Conservation (phyloP, 1,140 invertebrate genomes). For the Colletes latitarsis region DNA sequence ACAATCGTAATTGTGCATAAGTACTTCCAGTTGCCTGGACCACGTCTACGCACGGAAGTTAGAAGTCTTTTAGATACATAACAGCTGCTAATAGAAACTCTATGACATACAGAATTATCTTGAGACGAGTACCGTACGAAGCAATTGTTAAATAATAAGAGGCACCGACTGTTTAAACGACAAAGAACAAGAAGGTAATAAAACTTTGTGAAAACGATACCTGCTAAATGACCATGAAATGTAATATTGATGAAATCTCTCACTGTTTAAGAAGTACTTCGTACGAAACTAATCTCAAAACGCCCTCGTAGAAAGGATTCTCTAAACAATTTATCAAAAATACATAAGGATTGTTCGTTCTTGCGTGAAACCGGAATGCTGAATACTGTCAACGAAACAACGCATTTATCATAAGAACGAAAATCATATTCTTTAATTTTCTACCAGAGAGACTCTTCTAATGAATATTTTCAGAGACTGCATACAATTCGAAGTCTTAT, state of each 20-base stretch:
- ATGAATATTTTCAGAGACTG: too few species aligned
- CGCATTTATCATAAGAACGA: background rate
- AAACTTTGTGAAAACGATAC: too few species aligned
- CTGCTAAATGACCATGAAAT: too few species aligned
- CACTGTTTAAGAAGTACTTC: background rate
- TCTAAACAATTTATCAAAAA: conserved; percentile 21
- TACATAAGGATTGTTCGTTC: conserved; percentile 3
- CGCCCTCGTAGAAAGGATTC: background rate
- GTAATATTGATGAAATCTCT: background rate
- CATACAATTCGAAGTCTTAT: too few species aligned
- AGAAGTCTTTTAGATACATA: conserved; percentile 51
- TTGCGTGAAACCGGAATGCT: conserved; percentile 43
- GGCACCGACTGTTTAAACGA: too few species aligned
- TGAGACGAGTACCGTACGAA: background rate
- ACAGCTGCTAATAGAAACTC: conserved; percentile 38
- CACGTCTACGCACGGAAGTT: conserved; percentile 41
- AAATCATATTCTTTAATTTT: background rate
- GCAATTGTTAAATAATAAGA: background rate
- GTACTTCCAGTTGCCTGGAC: conserved; percentile 34
- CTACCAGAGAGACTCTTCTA: too few species aligned
- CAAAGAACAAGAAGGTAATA: too few species aligned
- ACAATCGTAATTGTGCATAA: conserved; percentile 38
- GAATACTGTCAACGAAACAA: conserved; percentile 43
- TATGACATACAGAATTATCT: background rate
- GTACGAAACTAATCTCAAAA: background rate